phyloP scores from a whole-genome alignment of 2,888 invertebrate species.

The Cyaniris semiargus region DNA sequence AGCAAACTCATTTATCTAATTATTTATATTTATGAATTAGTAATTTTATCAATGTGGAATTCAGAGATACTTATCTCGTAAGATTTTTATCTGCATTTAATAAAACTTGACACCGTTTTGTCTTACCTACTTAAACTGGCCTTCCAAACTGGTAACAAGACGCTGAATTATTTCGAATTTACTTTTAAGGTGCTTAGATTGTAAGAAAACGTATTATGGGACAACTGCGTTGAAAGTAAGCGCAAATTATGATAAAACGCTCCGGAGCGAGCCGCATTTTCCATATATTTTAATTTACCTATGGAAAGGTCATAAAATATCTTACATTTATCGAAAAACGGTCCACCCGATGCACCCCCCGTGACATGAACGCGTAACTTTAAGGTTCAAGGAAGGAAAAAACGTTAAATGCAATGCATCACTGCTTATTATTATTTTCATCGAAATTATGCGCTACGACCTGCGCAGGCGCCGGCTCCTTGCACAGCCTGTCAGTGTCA shows the following conservation, averaged over 20 bases:
- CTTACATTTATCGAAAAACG: not conserved
- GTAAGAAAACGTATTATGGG: not conserved
- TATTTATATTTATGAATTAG: not conserved
- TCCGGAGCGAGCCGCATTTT: not conserved
- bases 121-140: not conserved
- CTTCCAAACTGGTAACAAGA: not conserved
- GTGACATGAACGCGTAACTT: not conserved
- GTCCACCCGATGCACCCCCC: not conserved
- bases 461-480: slow-evolving; percentile 58
- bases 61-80: not conserved
- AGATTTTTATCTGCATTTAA: slow-evolving; percentile 5
- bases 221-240: not conserved
- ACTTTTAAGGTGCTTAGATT: not conserved
- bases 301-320: not conserved
- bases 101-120: slow-evolving; percentile 23
- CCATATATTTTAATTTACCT: too few species aligned
- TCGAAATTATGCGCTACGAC: slow-evolving; percentile 65
- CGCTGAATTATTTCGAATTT: not conserved
- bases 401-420: slow-evolving; percentile 49
- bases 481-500: slow-evolving; percentile 57
- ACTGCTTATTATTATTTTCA: slow-evolving; percentile 56
- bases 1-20: not conserved
- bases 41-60: not conserved
- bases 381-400: slow-evolving; percentile 52
- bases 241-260: not conserved